Base-by-base conservation (phyloP, 2,797 vertebrate genomes). In the Rhodeus uyekii region DNA sequence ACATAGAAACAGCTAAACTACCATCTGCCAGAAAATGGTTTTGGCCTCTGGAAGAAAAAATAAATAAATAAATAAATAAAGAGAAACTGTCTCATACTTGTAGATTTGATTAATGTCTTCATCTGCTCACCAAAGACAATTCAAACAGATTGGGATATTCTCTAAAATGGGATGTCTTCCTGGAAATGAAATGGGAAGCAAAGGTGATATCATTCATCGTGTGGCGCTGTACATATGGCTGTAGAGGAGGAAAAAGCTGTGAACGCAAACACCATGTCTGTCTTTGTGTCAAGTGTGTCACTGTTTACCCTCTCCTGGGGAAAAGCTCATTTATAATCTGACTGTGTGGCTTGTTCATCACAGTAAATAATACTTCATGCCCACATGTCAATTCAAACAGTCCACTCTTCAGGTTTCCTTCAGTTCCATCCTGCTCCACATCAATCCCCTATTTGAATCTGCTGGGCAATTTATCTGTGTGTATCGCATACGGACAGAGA, bases 101-200 rank as follows among this genome's bases (percentile, higher is more conserved):
- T 80, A 81, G 80, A 87, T 83, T 80, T 87, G 84, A 89, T 90
- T 87, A 82, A 87, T 89, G 88, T 84, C 65, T 87, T 81, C 72
- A 46, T 85, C 86, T 86, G 69, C 61, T 77, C 84, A 87, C 61
- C 50, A 76, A 86, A 81, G 78, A 86, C 76, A 78, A 81, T 78
- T 74, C 63, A 81, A 85, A 82, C 85, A 85, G 80, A 89, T 83
- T 69, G 73, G 42, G 60, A 75, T 63, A 81, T 80, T 81, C 76
- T 68, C 60, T 78, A 75, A 50, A 63, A 63, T 71, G 78, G 65
- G 22, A 81, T 81, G 77, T 60, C 55, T 61, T 69, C 18, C 46
- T 77, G 76, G 72, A 83, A 83, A 81, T 63, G 3, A 76, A 83
- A 82, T 53, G 14, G 75, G 69, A 71, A 76, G 68, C 34, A 55